These are phyloP conservation scores for Petroica traversi DNA, from an alignment of 2,113 vertebrate species.

Conservation along the genomic window DNA sequence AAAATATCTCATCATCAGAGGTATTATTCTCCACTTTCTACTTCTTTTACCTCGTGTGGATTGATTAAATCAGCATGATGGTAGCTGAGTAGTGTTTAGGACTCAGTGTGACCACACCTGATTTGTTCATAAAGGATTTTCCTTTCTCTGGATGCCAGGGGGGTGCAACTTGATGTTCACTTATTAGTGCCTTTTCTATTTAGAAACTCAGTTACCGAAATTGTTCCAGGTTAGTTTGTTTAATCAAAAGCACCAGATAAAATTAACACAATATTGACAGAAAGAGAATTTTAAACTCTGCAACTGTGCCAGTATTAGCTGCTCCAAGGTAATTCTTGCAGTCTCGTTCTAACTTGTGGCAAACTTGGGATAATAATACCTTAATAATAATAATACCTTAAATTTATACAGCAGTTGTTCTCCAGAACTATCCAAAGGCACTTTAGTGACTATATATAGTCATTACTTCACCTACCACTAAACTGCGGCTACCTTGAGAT, in stretches of 20 bases:
- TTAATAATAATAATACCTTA: constrained; percentile 74
- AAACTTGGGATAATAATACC: constrained; percentile 71
- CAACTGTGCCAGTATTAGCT: constrained; percentile 20
- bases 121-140: constrained; percentile 68
- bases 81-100: constrained; percentile 72
- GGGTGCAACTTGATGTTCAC: constrained; percentile 27
- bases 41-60: constrained; percentile 66
- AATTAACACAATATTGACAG: constrained; percentile 59
- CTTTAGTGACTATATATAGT: constrained; percentile 73
- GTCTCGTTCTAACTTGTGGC: constrained; percentile 61
- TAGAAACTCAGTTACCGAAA: constrained; percentile 51
- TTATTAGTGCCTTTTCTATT: constrained; percentile 53
- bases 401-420: constrained; percentile 60
- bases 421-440: constrained; percentile 58
- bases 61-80: constrained; percentile 80
- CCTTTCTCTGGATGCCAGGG: constrained; percentile 30
- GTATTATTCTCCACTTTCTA: constrained; percentile 70
- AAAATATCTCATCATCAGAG: constrained; percentile 73
- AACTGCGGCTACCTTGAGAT: constrained; percentile 49
- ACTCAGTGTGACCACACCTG: constrained; percentile 72
- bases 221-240: constrained; percentile 66
- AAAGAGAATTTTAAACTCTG: constrained; percentile 20
- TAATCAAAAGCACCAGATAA: constrained; percentile 74
- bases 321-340: constrained; percentile 47
- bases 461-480: constrained; percentile 43